phyloP scores from a whole-genome alignment of 2,797 vertebrate species.

The Steatocranus sp. region DNA sequence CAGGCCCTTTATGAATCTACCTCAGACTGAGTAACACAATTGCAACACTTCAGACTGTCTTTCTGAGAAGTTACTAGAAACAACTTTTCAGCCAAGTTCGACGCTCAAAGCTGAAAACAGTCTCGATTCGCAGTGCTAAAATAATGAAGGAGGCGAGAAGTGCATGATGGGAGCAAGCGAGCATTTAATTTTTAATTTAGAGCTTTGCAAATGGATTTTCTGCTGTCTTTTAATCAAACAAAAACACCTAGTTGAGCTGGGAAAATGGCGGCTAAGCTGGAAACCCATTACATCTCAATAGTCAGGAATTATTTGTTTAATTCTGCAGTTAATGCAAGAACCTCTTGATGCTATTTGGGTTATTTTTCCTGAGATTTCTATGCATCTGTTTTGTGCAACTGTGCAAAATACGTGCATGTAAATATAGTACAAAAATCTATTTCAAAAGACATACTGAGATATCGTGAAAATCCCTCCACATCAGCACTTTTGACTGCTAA shows the following conservation, averaged over 20 bases:
- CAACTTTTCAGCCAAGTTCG: neutral
- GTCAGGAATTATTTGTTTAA: neutral
- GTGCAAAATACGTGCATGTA: neutral
- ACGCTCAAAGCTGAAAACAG: neutral
- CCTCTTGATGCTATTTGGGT: neutral
- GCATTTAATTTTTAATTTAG: conserved; percentile 34
- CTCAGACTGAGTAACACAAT: conserved; percentile 9
- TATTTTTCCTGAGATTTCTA: neutral
- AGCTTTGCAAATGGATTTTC: conserved; percentile 21
- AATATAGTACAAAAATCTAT: neutral
- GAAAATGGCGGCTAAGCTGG: neutral
- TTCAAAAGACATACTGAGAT: neutral
- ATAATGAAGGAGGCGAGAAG: conserved; percentile 1
- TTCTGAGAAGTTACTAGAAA: conserved; percentile 3
- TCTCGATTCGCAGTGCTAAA: conserved; percentile 21
- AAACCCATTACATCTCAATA: neutral
- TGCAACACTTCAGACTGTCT: conserved; percentile 11
- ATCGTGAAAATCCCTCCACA: neutral
- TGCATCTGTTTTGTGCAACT: neutral
- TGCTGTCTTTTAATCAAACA: conserved; percentile 7
- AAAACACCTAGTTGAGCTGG: neutral
- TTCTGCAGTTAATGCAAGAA: neutral
- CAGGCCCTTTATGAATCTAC: neutral
- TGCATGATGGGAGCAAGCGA: neutral
- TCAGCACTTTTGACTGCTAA: neutral